phyloP scores from a whole-genome alignment of 2,797 vertebrate species.

The Meriones psammophilus region DNA sequence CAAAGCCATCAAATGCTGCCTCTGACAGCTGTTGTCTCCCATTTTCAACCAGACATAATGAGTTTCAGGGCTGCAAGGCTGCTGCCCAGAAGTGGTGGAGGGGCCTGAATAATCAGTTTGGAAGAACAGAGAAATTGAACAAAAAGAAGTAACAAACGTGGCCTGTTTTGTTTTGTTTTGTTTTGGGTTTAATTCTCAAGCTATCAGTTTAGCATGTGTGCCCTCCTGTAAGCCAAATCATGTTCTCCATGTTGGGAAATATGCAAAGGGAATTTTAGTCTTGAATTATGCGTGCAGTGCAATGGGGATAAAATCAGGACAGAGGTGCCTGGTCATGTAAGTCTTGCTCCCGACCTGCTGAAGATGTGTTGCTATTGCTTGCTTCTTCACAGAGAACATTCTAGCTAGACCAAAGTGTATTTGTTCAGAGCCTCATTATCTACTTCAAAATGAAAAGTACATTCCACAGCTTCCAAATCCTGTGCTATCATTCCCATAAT shows the following conservation, averaged over 20 bases:
- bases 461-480: constrained; percentile 9
- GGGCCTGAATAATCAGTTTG: constrained; percentile 61
- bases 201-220: constrained; percentile 30
- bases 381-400: neutral
- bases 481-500: neutral
- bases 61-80: constrained; percentile 68
- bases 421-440: constrained; percentile 13
- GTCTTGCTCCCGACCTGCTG: neutral
- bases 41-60: constrained; percentile 68
- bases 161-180: constrained; percentile 20
- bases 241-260: neutral
- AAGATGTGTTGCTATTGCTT: neutral
- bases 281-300: neutral
- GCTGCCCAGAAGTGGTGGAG: constrained; percentile 54
- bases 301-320: neutral
- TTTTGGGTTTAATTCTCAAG: constrained; percentile 5
- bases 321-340: neutral
- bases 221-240: neutral
- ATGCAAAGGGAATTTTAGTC: neutral
- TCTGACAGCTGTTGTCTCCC: constrained; percentile 73
- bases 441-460: constrained; percentile 4
- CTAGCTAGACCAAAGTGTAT: neutral
- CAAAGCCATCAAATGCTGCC: constrained; percentile 16
- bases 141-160: constrained; percentile 44
- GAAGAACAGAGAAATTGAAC: constrained; percentile 69